Evolutionary conservation across 2,888 invertebrate species (phyloP).

Genomic region (Catocala fraxini): DNA sequence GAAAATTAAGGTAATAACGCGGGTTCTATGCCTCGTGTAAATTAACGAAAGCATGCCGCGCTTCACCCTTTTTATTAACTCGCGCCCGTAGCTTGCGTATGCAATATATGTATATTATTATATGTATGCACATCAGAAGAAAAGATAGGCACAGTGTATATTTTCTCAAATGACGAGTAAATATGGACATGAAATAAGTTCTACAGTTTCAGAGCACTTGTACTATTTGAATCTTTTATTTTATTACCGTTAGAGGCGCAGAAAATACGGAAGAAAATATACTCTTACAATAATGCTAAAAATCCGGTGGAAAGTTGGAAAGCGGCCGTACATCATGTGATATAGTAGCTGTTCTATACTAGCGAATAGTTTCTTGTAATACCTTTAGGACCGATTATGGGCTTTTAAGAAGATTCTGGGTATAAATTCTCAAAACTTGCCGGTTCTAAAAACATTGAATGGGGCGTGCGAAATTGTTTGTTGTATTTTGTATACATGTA

Average conservation of each 20-base stretch:
- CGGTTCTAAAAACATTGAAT: too few relatives aligned
- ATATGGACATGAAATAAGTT: background rate
- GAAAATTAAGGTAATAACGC: too few relatives aligned
- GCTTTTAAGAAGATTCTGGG: background rate
- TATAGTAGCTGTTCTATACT: background rate
- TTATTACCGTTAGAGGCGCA: background rate
- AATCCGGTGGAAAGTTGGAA: background rate
- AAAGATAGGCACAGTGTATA: too few relatives aligned
- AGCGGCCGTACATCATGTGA: background rate
- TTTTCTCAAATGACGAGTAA: too few relatives aligned
- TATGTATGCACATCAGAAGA: too few relatives aligned
- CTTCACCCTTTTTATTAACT: too few relatives aligned
- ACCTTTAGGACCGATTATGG: conserved; percentile 1
- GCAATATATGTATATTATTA: too few relatives aligned
- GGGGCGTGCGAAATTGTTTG: too few relatives aligned
- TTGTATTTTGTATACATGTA: too few relatives aligned
- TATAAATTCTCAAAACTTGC: background rate
- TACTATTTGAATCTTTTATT: background rate
- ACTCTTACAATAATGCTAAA: conserved; percentile 1
- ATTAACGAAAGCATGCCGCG: too few relatives aligned
- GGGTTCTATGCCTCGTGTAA: too few relatives aligned
- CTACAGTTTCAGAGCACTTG: background rate
- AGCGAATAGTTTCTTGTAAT: background rate
- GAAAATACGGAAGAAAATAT: background rate
- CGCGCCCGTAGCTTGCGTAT: too few relatives aligned